Evolutionary conservation across 2,888 invertebrate genomes (phyloP), one percentile per base, ranked within the genome.

Genomic region (Andrena flavipes): DNA sequence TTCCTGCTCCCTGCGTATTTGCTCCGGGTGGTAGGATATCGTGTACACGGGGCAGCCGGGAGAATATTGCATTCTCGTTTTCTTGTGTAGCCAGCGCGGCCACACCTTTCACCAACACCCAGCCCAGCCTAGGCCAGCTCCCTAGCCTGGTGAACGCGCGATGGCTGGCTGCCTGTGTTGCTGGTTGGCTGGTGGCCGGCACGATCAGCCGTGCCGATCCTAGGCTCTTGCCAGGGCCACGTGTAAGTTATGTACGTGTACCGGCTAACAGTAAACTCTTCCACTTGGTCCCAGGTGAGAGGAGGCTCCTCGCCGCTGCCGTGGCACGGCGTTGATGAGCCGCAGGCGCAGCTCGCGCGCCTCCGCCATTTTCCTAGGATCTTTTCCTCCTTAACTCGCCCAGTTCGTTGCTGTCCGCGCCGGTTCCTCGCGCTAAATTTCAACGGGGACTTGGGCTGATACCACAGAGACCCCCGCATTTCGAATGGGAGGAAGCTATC

Each of bases 91-190:
- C 85, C 85, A 89, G 86, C 87, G 85, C 88, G 89, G 92, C 93
- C 93, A 93, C 93, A 93, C 93, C 93, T 93, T 93, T 93, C 92
- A 93, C 92, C 92, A 90, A 92, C 91, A 91, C 91, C 91, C 90
- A 90, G 85, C 86, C 49, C 35, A 26, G 76, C 69, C 60, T 81
- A 74, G 69, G 42, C 42, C 70, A 78, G 69, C 74, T 70, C 42
- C 79, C 78, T 79, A 83, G 82, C 74, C 77, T 68, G 80, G 77
- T 16, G 65, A 67, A 72, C 59, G 59, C 68, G 67, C 64, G 56
- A 33, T 76, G 51, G 82, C 65, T 76, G 77, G 77, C 65, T 74
- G 72, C 33, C 20, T 54, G 68, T 33, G 67, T 59, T 73, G 72
- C 59, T 77, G 86, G 68, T 48, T 65, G 67, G 77, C 68, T 86